Conservation (phyloP, 2,797 vertebrate species). For the Tapera naevia region DNA sequence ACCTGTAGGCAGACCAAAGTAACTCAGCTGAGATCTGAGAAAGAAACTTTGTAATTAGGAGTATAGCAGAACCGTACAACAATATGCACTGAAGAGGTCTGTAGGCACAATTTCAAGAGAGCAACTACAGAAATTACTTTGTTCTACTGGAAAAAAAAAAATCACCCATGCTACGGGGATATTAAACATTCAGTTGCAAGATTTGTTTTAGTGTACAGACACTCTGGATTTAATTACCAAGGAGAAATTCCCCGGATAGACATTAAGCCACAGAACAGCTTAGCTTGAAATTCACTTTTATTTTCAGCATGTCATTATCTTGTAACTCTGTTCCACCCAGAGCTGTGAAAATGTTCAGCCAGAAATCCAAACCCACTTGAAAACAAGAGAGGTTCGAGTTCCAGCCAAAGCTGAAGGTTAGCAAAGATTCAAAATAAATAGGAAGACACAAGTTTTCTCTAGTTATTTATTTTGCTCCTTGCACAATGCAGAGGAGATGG, state of each 20-base stretch:
- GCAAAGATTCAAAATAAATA: not conserved
- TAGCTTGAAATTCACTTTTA: slow-evolving; percentile 34
- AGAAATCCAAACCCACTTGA: slow-evolving; percentile 61
- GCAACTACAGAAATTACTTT: slow-evolving; percentile 49
- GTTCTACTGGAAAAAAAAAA: not conserved
- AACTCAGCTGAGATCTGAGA: slow-evolving; percentile 27
- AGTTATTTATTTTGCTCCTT: not conserved
- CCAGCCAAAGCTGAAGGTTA: slow-evolving; percentile 47
- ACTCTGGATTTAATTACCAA: slow-evolving; percentile 67
- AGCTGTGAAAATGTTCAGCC: slow-evolving; percentile 67
- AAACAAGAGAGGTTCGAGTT: slow-evolving; percentile 37
- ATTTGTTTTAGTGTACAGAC: slow-evolving; percentile 60
- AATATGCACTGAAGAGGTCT: not conserved
- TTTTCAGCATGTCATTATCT: slow-evolving; percentile 39
- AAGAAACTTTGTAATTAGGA: slow-evolving; percentile 27
- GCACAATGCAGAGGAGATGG: not conserved
- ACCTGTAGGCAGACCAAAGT: slow-evolving; percentile 21
- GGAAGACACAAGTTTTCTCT: not conserved
- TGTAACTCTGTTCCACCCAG: slow-evolving; percentile 43
- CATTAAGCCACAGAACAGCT: slow-evolving; percentile 29
- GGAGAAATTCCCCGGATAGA: slow-evolving; percentile 48
- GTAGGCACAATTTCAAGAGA: not conserved
- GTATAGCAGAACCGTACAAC: not conserved
- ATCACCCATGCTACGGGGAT: not conserved
- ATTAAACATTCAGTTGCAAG: slow-evolving; percentile 65